A percentile compares a stretch with the other conserved stretches of the same genome.
phyloP scores from a whole-genome alignment of 2,888 invertebrate species.

The Hipparchia semele region DNA sequence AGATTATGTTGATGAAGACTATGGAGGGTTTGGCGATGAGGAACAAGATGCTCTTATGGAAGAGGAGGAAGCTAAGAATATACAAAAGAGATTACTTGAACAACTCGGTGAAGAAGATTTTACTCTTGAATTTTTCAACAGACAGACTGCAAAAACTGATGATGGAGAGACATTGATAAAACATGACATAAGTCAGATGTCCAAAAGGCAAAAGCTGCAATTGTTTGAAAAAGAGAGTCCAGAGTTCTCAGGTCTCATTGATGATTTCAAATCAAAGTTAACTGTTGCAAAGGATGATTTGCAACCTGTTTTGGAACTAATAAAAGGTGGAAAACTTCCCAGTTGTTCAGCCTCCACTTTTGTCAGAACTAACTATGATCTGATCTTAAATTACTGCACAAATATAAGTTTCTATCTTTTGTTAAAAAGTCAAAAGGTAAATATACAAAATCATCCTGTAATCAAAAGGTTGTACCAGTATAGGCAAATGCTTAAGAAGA shows the following conservation, averaged over 20 bases:
- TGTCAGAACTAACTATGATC: constrained; percentile 86
- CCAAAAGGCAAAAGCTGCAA: constrained; percentile 89
- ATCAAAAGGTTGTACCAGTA: constrained; percentile 92
- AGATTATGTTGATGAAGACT: constrained; percentile 95
- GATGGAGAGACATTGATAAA: constrained; percentile 85
- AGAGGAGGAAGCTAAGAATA: constrained; percentile 91
- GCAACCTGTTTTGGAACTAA: constrained; percentile 86
- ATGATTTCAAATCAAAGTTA: constrained; percentile 90
- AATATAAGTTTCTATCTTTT: constrained; percentile 94
- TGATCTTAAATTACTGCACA: constrained; percentile 91
- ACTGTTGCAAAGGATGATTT: constrained; percentile 86
- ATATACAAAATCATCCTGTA: constrained; percentile 94
- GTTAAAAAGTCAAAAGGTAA: constrained; percentile 89
- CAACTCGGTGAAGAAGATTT: constrained; percentile 92
- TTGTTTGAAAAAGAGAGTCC: constrained; percentile 93
- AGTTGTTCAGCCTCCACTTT: constrained; percentile 87
- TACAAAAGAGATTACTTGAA: constrained; percentile 89
- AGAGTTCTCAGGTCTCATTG: constrained; percentile 90
- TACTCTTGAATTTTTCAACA: constrained; percentile 82
- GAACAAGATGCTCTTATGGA: constrained; percentile 89
- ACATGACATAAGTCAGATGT: constrained; percentile 89
- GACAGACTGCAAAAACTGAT: constrained; percentile 64
- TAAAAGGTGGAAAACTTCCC: constrained; percentile 84
- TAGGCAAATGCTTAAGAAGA: constrained; percentile 88
- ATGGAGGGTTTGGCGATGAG: constrained; percentile 86